Evolutionary conservation across 2,888 invertebrate genomes (phyloP).

Genomic region (Oasisia sp.): DNA sequence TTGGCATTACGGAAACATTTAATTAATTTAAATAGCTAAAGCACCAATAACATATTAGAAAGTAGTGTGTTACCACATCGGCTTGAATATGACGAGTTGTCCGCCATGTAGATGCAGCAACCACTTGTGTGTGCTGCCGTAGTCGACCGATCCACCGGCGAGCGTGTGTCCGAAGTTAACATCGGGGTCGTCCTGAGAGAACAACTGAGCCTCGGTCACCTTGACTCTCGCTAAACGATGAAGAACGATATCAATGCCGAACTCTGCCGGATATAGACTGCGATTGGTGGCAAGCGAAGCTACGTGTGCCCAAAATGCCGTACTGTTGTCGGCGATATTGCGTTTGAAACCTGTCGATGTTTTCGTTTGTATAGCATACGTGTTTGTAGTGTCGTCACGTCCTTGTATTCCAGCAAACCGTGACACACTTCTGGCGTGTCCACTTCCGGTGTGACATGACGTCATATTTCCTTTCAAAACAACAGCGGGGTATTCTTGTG

Average conservation of each 20-base stretch:
- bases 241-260: background rate
- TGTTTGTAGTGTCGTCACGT: background rate
- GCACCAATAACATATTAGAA: no score
- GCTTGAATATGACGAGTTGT: background rate
- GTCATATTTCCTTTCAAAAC: background rate
- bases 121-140: background rate
- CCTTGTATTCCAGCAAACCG: background rate
- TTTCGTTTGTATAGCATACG: background rate
- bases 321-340: background rate
- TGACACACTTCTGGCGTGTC: background rate
- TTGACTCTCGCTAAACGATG: background rate
- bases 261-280: background rate
- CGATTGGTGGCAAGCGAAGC: background rate
- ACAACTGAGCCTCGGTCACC: background rate
- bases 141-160: background rate
- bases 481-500: background rate
- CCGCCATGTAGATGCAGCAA: background rate
- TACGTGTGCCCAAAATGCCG: background rate
- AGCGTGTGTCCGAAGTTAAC: background rate
- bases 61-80: background rate
- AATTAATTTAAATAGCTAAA: no score
- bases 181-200: constrained; percentile 1
- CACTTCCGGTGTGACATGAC: background rate
- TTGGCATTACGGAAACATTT: background rate
- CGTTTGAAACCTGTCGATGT: background rate